Evolutionary conservation across 2,888 invertebrate species (phyloP).

Genomic region (Megaustenia siamemsis): DNA sequence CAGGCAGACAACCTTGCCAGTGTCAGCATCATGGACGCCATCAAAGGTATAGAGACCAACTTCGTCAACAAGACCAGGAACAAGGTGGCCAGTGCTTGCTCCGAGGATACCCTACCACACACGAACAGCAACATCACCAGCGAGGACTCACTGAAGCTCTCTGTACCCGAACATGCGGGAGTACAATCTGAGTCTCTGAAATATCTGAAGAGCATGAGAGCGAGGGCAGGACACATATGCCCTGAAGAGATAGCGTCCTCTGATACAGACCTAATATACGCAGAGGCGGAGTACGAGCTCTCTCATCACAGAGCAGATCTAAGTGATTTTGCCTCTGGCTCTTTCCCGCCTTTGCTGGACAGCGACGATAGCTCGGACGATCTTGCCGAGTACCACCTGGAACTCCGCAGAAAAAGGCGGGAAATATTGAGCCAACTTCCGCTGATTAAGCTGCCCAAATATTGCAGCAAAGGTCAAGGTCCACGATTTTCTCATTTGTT

Average conservation of each 20-base stretch:
- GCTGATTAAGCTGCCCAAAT: background rate
- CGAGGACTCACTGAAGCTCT: background rate
- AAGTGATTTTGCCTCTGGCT: too few species aligned
- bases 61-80: background rate
- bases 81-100: background rate
- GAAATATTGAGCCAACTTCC: background rate
- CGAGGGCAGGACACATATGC: too few species aligned
- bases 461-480: background rate
- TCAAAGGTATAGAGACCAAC: constrained; percentile 15
- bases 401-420: too few species aligned
- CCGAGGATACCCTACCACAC: background rate
- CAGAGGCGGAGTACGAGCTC: too few species aligned
- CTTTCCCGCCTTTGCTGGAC: too few species aligned
- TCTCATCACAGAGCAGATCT: too few species aligned
- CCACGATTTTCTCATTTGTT: constrained; percentile 12
- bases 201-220: background rate
- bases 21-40: background rate
- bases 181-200: background rate
- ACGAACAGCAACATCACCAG: background rate
- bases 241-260: too few species aligned
- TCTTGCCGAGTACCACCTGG: too few species aligned
- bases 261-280: too few species aligned
- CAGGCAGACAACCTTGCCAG: background rate
- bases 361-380: background rate
- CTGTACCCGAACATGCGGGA: too few species aligned